Evolutionary conservation across 2,797 vertebrate genomes (phyloP).

Genomic region (Myiotriccus ornatus): DNA sequence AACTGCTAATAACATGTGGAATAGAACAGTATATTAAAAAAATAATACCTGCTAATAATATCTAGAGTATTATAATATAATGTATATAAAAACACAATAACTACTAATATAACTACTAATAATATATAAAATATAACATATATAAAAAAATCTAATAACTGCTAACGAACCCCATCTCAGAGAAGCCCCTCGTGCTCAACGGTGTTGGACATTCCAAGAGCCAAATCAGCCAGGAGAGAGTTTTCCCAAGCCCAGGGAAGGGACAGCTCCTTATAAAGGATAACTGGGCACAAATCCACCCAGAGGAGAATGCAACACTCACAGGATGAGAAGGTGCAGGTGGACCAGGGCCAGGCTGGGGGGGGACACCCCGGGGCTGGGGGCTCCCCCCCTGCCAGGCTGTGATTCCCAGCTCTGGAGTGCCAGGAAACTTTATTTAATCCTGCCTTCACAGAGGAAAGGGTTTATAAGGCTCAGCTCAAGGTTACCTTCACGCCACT

Average conservation of each 20-base stretch:
- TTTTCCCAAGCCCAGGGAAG: background rate
- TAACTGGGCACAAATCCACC: background rate
- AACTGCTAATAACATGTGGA: background rate
- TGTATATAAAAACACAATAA: background rate
- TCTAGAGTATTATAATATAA: background rate
- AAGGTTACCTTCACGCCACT: conserved; percentile 38
- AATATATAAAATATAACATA: no score
- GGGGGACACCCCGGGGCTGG: background rate
- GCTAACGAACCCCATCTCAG: background rate
- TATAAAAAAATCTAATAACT: no score
- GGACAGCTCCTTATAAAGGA: rapidly evolving
- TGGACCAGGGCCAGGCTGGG: background rate
- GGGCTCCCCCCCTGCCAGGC: background rate
- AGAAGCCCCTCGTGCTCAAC: rapidly evolving
- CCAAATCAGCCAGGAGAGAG: background rate
- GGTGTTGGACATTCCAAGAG: background rate
- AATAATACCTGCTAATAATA: background rate
- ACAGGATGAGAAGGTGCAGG: background rate
- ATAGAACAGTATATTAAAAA: background rate
- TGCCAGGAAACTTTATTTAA: conserved; percentile 21
- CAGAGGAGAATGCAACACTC: background rate
- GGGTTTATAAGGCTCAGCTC: background rate
- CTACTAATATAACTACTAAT: background rate
- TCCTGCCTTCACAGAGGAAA: background rate
- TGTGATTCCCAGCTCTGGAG: background rate